Evolutionary conservation across 2,113 vertebrate species (phyloP), one percentile per base, ranked within the genome.

Genomic region (Vulpes lagopus): DNA sequence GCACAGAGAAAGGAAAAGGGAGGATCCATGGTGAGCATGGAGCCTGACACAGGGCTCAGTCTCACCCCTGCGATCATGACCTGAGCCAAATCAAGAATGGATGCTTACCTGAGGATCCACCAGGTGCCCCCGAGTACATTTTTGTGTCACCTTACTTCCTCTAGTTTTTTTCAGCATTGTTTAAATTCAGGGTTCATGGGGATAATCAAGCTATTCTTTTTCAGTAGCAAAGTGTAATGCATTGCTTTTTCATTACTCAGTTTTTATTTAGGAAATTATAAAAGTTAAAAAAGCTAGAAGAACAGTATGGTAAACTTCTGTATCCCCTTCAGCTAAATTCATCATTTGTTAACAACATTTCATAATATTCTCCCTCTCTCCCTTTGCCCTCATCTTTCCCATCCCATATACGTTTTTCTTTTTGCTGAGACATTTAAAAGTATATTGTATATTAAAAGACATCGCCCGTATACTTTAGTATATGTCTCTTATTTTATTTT

Each of bases 301-400:
- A 64, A 88, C n/a, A 88, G 3, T 78, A 14, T 65, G 22, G 22
- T 84, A 79, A 80, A 17, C 10, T 22, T 85, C 5, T 92, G 25
- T 81, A 15, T 85, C 62, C 10, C 19, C 51, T 55, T 89, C 5
- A 73, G 23, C 43, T 85, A 53, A 80, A 60, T 83, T 85, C 20
- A 55, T 79, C 57, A 90, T 3, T 92, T 91, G 59, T 93, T 82
- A 91, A 93, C 55, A 85, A 92, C 53, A 43, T 96, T 60, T 55
- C 93, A 3, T 60, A 38, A 60, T n/a, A 30, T n/a, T 69, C 4
- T 89, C 57, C 20, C 15, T 81, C 2, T 82, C 11, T 65, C 32
- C 53, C 11, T 86, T 96, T 95, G 20, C 60, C 35, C 62, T 88
- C 32, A 9, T 94, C 20, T 11, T 49, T 73, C 25, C 49, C 22